A percentile compares a stretch with the other conserved stretches of the same genome.
Evolutionary conservation across 2,888 invertebrate species (phyloP).

Genomic region (Drosophila leonis): DNA sequence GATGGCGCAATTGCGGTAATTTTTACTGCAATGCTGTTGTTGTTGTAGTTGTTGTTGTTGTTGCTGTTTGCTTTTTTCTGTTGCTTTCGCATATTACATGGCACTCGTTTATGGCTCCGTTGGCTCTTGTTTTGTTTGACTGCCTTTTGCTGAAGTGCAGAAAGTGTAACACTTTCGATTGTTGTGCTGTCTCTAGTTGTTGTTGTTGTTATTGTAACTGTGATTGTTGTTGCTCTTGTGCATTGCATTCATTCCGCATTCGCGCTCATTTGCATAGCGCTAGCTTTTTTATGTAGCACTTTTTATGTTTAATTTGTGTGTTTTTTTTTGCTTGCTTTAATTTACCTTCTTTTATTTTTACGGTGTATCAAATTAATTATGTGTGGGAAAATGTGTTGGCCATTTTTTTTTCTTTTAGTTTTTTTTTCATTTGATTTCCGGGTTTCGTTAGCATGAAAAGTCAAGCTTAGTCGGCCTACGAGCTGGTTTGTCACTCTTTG

Average conservation of each 20-base stretch:
- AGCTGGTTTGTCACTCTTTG: not conserved
- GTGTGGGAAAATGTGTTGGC: constrained; percentile 75
- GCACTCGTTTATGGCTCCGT: constrained; percentile 69
- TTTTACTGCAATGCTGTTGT: constrained; percentile 42
- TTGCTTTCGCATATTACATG: constrained; percentile 72
- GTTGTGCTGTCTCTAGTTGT: constrained; percentile 60
- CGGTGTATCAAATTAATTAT: constrained; percentile 69
- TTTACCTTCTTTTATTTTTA: constrained; percentile 26
- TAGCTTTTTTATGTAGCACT: constrained; percentile 41
- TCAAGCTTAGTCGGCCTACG: constrained; percentile 13
- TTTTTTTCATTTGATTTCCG: constrained; percentile 64
- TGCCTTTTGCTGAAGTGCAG: constrained; percentile 72
- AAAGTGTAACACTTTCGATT: constrained; percentile 84
- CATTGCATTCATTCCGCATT: constrained; percentile 79
- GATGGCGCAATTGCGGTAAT: constrained; percentile 78
- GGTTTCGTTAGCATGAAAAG: constrained; percentile 50
- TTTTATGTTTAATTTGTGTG: constrained; percentile 45
- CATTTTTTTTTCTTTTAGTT: constrained; percentile 4
- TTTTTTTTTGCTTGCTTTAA: constrained; percentile 22
- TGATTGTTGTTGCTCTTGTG: constrained; percentile 40
- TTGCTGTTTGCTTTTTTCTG: constrained; percentile 19
- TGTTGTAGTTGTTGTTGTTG: not conserved
- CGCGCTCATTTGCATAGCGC: constrained; percentile 78
- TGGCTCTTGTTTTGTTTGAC: constrained; percentile 54
- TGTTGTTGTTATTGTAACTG: constrained; percentile 23